phyloP scores from a whole-genome alignment of 2,113 vertebrate genomes.

The Oreochromis niloticus region DNA sequence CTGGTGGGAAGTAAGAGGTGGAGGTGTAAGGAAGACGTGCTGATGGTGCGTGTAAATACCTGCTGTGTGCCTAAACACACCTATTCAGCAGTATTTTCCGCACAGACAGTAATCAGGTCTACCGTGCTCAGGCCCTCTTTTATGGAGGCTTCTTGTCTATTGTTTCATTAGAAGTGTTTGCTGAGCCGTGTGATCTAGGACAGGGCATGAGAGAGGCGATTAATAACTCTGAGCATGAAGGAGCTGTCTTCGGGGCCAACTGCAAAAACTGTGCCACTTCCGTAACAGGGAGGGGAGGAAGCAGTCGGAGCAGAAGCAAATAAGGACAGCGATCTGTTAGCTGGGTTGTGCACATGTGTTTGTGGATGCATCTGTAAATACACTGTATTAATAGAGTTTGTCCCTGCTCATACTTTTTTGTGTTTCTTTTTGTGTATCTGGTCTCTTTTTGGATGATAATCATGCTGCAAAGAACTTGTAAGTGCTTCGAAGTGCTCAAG shows the following conservation, averaged over 20 bases:
- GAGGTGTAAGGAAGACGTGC: background rate
- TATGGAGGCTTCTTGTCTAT: conserved; percentile 40
- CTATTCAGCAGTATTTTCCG: conserved; percentile 47
- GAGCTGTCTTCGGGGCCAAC: conserved; percentile 47
- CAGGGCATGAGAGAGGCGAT: conserved; percentile 67
- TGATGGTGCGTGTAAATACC: conserved; percentile 23
- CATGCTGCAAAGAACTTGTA: background rate
- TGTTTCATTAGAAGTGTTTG: conserved; percentile 62
- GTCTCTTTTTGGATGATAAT: background rate
- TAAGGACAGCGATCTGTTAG: conserved; percentile 27
- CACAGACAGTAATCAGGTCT: conserved; percentile 27
- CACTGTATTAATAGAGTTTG: fast-evolving
- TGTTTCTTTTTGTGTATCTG: background rate
- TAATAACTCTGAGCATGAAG: conserved; percentile 61
- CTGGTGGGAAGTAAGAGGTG: background rate
- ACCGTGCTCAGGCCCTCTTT: conserved; percentile 8
- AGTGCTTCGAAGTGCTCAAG: background rate
- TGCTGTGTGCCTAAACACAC: background rate
- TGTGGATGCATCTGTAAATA: background rate
- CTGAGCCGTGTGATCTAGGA: conserved; percentile 70
- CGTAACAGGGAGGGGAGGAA: conserved; percentile 5
- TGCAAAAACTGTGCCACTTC: conserved; percentile 62
- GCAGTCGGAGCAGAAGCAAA: conserved; percentile 10
- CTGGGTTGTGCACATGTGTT: background rate
- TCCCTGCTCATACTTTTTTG: background rate